Base-by-base conservation (phyloP, 2,113 vertebrate genomes). In the Melospiza melodia region DNA sequence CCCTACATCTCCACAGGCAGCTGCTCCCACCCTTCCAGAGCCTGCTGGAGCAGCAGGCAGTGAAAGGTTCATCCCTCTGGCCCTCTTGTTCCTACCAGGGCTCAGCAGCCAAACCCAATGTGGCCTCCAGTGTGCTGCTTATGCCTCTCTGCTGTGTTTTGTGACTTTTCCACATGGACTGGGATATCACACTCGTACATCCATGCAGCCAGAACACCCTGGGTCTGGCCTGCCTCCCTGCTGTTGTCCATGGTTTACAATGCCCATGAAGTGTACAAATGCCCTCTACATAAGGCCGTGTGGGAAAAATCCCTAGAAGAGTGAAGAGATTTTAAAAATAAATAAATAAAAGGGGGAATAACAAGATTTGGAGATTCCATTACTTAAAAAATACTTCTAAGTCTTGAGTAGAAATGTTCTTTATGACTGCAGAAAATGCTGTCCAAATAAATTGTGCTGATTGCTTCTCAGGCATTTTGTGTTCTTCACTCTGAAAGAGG, bases 61-160 rank as follows among this genome's bases (percentile, higher is more conserved):
- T 0, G 4, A 54, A 48, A 81, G 14, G 6, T 43, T 75, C 67
- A 28, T 69, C 27, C 25, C 39, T 39, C 39, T 39, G 39, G 39
- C 39, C 39, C 27, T 30, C 31, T 54, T 61, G 37, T 30, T 74
- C 65, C 37, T 57, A 22, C 37, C 39, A 49, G 5, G 1, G 6
- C 58, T 22, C 39, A 55, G 57, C 66, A 79, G 61, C 39, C 25
- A n/a, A 75, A 49, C 7, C 4, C 9, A 0, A 0, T 2, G 6
- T 59, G 14, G 23, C 10, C 31, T 84, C 49, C 44, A n/a, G 19
- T 3, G 4, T 48, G 33, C n/a, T 80, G 20, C 23, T 59, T 28
- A 7, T 10, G 17, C 27, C 15, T 75, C 51, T 65, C 62, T 0
- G 1, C 23, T 1, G 1, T 2, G 2, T 44, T 84, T 17, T 55